phyloP scores from a whole-genome alignment of 2,888 invertebrate genomes.

The Protodeltote pygarga region DNA sequence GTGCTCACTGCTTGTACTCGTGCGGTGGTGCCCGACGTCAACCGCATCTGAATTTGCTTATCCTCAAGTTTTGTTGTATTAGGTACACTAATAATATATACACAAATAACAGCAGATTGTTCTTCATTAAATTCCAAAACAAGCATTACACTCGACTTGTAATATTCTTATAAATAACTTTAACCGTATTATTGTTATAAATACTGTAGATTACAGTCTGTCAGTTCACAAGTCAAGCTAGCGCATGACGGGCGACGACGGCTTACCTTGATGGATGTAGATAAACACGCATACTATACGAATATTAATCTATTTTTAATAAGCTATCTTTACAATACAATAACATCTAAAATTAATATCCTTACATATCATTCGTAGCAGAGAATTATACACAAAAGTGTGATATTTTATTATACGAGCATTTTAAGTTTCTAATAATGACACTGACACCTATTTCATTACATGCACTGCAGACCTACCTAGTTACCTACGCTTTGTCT shows the following conservation, averaged over 20 bases:
- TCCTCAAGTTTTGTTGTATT: conserved; percentile 4
- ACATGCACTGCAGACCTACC: neutral
- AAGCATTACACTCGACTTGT: conserved; percentile 31
- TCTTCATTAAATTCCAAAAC: conserved; percentile 8
- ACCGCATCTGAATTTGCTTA: neutral
- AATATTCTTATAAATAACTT: conserved; percentile 18
- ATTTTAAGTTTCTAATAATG: conserved; percentile 6
- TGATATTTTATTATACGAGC: conserved; percentile 14
- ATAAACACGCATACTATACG: conserved; percentile 5
- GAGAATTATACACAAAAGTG: conserved; percentile 6
- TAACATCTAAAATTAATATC: conserved; percentile 31
- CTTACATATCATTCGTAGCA: conserved; percentile 24
- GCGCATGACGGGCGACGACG: neutral
- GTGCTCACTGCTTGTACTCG: no score
- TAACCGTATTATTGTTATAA: neutral
- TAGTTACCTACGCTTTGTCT: neutral
- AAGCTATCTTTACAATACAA: conserved; percentile 40
- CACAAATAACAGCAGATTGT: conserved; percentile 25
- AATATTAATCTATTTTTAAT: conserved; percentile 4
- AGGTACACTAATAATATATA: no score
- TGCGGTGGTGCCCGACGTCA: no score
- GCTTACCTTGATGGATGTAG: no score
- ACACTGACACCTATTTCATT: conserved; percentile 1
- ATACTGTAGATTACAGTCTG: neutral
- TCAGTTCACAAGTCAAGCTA: neutral